Percentiles rank a stretch among this genome's conserved stretches.
Evolutionary conservation across 2,113 vertebrate genomes (phyloP).

Genomic region (Suricata suricatta): DNA sequence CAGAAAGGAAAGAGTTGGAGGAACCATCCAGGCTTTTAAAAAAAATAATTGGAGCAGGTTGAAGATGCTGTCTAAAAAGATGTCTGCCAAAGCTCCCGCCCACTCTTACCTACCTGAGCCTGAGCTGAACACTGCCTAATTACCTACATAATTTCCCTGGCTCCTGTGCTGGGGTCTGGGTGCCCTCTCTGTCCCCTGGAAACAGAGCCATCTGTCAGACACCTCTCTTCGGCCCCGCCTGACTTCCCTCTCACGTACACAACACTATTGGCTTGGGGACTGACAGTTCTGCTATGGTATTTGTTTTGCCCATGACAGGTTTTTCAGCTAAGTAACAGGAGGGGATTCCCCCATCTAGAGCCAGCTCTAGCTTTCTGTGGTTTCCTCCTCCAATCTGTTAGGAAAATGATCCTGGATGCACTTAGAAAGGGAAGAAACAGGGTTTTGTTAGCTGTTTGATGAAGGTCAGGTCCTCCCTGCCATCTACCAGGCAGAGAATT

Average conservation of each 20-base stretch:
- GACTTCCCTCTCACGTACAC: slow-evolving; percentile 23
- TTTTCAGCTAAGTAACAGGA: slow-evolving; percentile 13
- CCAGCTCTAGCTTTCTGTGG: background rate
- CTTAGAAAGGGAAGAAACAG: background rate
- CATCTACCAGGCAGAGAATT: background rate
- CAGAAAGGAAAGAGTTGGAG: background rate
- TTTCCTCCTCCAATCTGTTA: background rate
- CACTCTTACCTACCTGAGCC: background rate
- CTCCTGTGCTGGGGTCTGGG: background rate
- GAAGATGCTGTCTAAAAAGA: background rate
- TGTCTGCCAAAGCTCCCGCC: background rate
- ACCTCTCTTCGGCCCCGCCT: background rate
- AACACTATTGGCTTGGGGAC: slow-evolving; percentile 24
- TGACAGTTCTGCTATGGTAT: slow-evolving; percentile 30
- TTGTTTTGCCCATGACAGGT: slow-evolving; percentile 48
- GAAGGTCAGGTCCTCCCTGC: slow-evolving; percentile 3
- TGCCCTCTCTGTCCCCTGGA: slow-evolving; percentile 24
- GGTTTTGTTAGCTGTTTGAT: background rate
- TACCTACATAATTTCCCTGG: background rate
- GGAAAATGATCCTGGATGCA: background rate
- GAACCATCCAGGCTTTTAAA: background rate
- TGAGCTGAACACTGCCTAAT: background rate
- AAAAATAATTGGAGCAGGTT: background rate
- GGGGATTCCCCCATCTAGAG: background rate
- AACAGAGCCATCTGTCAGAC: slow-evolving; percentile 67